Base-by-base conservation (phyloP, 2,888 invertebrate genomes). In the Pandemis cinnamomeana region DNA sequence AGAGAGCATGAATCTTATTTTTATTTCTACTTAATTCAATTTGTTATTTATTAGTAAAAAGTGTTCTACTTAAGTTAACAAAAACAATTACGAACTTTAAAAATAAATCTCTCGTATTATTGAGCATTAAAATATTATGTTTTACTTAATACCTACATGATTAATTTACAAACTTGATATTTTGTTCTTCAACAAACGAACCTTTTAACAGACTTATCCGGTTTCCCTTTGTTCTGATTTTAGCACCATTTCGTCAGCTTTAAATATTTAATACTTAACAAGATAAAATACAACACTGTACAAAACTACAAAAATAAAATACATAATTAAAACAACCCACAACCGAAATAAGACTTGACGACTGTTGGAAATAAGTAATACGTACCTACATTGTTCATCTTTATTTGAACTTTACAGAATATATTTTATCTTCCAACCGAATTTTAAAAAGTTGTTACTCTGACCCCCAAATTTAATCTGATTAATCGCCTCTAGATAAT, bases 241-340 rank as follows among this genome's bases (percentile, higher is more conserved):
- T 87, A 92, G 92, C 92, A 92, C 92, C 92, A 88, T 82, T 76
- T 78, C 77, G 82, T 92, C 92, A 92, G 92, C 92, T 85, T 83
- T 77, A 20, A 20, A 20, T 20, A 36, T 36, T 36, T 36, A 36
- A 76, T 78, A 77, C n/a, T 15, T 27, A 71, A 62, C 51, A 69
- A 51, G 11, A 67, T 71, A 74, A 74, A 55, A 67, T 62, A 71
- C 53, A 61, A 70, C 5, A 62, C 70, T 73, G 72, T 73, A 73
- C 72, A 75, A 77, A 78, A 71, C 53, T 71, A 58, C 20, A 60
- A 76, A 68, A 58, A 58, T 75, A 76, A 68, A 58, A 58, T 75
- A 73, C 71, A 71, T 74, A 75, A 76, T 55, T 75, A 66, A 70
- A 60, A 70, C 27, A 70, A 81, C 87, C 91, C 91, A 85, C 84